phyloP scores from a whole-genome alignment of 2,888 invertebrate genomes.

The Cantharis lateralis region DNA sequence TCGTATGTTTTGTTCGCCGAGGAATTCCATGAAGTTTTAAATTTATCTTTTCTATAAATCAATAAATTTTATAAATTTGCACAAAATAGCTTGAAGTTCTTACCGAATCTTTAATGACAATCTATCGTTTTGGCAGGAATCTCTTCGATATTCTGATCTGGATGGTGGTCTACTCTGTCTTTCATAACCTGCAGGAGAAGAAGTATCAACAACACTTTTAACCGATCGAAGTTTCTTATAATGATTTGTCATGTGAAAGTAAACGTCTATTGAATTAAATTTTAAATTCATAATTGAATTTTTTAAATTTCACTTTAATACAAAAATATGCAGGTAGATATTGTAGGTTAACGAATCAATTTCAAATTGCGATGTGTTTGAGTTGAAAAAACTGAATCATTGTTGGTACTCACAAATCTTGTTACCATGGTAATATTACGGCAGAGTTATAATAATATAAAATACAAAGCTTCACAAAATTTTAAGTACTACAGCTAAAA shows the following conservation, averaged over 20 bases:
- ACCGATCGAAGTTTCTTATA: slow-evolving; percentile 52
- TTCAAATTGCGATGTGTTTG: background rate
- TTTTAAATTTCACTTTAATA: background rate
- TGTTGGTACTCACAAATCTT: background rate
- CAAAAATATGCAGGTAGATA: background rate
- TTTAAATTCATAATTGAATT: slow-evolving; percentile 14
- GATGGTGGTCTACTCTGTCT: slow-evolving; percentile 17
- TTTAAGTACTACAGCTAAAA: background rate
- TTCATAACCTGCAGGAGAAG: slow-evolving; percentile 44
- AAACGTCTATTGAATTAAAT: slow-evolving; percentile 40
- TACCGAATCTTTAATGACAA: background rate
- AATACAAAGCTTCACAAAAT: background rate
- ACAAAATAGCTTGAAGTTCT: background rate
- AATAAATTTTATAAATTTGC: background rate
- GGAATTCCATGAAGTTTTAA: background rate
- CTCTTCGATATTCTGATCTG: background rate
- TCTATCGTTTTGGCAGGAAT: background rate
- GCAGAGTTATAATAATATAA: background rate
- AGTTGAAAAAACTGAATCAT: background rate
- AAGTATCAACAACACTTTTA: slow-evolving; percentile 52
- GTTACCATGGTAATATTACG: background rate
- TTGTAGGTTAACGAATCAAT: background rate
- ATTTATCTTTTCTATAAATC: background rate
- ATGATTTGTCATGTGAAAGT: slow-evolving; percentile 57
- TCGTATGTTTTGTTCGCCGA: too few species aligned